Evolutionary conservation across 1,140 invertebrate species (phyloP), one percentile per base, ranked within the genome.

Genomic region (Hyles euphorbiae): DNA sequence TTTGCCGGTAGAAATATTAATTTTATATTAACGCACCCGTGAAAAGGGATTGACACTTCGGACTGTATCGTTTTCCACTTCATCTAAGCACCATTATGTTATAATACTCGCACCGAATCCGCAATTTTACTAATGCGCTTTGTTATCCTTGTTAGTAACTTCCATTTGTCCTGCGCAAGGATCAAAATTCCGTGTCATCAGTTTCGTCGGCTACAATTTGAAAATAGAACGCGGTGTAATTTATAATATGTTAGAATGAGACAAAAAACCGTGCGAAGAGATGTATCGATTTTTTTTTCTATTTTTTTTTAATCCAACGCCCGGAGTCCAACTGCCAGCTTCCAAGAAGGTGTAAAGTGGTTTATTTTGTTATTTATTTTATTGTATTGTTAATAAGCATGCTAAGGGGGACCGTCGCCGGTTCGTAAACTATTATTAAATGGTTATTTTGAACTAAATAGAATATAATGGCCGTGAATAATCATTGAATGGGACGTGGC

Each of bases 381-480:
- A 87, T 88, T 88, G 83, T 88, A 88, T 87, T 88, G 83, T 88
- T 88, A 87, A 88, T 88, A 88, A 84, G 82, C 81, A 78, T 80
- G 83, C 68, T 81, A 81, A 87, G 81, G 85, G 73, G 81, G 74
- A 81, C 74, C 67, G 74, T 66, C 63, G 65, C 64, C 62, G 62
- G 55, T 70, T 71, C 74, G 73, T 74, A 74, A 78, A 84, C 72
- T 83, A 86, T 83, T 87, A 84, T 88, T 86, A 88, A 87, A 88
- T 74, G 85, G 74, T 86, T 87, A 88, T 88, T 85, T 86, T 79
- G 80, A 83, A 80, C 81, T 88, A 88, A 88, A 88, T 88, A 84
- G 85, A 88, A 86, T 88, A 87, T 88, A 85, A 88, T 88, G 74
- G 81, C 82, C 81, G 74, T 84, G 81, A 76, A 85, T 84, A 84